Percentiles rank a stretch among this genome's conserved stretches.
phyloP scores from a whole-genome alignment of 2,113 vertebrate genomes.

The Microtus richardsoni region DNA sequence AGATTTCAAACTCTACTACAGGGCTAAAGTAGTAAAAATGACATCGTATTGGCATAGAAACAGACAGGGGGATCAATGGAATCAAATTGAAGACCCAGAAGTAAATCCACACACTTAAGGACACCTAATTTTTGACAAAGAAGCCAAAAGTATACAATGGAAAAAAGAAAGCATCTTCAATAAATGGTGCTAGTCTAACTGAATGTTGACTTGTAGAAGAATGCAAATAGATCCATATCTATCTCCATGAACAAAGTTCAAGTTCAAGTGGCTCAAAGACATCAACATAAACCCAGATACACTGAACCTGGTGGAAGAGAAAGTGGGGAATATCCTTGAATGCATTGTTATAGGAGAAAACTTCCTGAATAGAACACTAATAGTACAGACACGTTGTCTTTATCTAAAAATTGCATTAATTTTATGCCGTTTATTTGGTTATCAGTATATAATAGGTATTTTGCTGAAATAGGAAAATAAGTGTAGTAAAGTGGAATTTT shows the following conservation, averaged over 20 bases:
- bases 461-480: background rate
- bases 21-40: background rate
- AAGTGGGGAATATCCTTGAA: background rate
- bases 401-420: background rate
- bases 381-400: background rate
- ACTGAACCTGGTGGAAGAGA: background rate
- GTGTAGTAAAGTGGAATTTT: background rate
- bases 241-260: background rate
- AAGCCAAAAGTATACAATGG: background rate
- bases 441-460: background rate
- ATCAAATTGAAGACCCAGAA: background rate
- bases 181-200: background rate
- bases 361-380: background rate
- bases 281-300: background rate
- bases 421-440: slow-evolving; percentile 36
- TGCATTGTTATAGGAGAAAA: background rate
- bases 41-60: background rate
- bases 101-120: background rate
- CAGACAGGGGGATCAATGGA: background rate
- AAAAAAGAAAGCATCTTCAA: background rate
- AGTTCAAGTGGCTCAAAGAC: background rate
- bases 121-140: background rate
- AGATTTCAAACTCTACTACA: background rate
- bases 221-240: background rate
- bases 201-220: background rate